Base-by-base conservation (phyloP, 1,140 invertebrate species). In the Drosophila tropicalis region DNA sequence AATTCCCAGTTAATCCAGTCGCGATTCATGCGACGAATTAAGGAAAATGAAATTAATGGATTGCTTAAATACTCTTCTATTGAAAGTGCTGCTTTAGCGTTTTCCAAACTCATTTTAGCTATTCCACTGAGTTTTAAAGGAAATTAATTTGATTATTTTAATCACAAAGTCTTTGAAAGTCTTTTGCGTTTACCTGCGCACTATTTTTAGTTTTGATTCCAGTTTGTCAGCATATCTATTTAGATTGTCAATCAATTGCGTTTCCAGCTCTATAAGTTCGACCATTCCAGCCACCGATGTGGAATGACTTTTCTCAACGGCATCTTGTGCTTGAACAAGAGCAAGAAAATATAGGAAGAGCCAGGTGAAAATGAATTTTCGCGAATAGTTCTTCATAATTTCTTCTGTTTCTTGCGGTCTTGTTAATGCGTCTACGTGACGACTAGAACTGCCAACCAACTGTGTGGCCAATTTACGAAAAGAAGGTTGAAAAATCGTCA, bases 201-300 rank as follows among this genome's bases (percentile, higher is more conserved):
- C 73, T 1, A n/a, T 34, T 13, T 71, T 17, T 15, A 91, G 55
- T 55, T 91, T 91, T 5, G 39, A 41, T 5, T 87, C 63, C 25
- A 91, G 51, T 19, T 82, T 78, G 10, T 94, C 91, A 17, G 99
- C 95, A 92, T 97, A 98, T 36, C 95, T 93, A 76, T 97, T 94
- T 47, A 99, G 93, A 56, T 96, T 96, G 72, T 95, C 93, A 65
- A 98, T 96, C 34, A 99, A 95, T 54, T 95, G 94, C 32, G 94
- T 93, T 93, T 99, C 97, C 10, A 97, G 96, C 72, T 96, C 94
- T 25, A 99, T 92, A n/a, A 98, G 93, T 67, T 96, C 95, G 91
- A 98, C 96, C 91, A 99, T 94, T 79, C 98, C 97, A 3, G 95
- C 95, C 77, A 98, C 93, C 5, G 98, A 97, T 0, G 98, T 98